These are phyloP conservation scores for Nephrotoma guestfalica DNA, from an alignment of 2,888 invertebrate genomes.

Conservation along the genomic window DNA sequence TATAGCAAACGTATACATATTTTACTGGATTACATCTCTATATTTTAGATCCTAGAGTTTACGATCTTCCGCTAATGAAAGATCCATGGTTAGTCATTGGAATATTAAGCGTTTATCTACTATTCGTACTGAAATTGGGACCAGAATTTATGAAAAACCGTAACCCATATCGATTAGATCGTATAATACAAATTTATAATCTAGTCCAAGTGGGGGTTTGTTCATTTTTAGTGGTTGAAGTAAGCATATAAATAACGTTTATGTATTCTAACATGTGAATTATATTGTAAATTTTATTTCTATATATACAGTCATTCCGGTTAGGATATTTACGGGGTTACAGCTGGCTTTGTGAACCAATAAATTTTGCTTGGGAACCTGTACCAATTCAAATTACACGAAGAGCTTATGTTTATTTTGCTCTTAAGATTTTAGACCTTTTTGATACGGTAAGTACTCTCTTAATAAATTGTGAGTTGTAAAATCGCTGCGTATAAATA, in stretches of 20 bases:
- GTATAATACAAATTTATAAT: slow-evolving; percentile 52
- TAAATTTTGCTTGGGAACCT: slow-evolving; percentile 19
- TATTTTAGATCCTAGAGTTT: slow-evolving; percentile 43
- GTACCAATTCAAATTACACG: slow-evolving; percentile 31
- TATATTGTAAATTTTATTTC: background rate
- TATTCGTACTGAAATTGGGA: slow-evolving; percentile 54
- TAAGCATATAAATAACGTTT: slow-evolving; percentile 22
- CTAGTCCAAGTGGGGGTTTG: slow-evolving; percentile 47
- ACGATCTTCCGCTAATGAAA: slow-evolving; percentile 47
- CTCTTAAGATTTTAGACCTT: slow-evolving; percentile 54
- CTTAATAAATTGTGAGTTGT: background rate
- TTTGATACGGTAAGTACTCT: slow-evolving; percentile 44
- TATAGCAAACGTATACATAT: background rate
- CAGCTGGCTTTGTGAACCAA: slow-evolving; percentile 23
- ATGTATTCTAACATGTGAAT: background rate
- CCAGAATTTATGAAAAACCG: slow-evolving; percentile 56
- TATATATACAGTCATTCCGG: background rate
- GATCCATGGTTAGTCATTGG: slow-evolving; percentile 45
- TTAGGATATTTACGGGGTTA: slow-evolving; percentile 16
- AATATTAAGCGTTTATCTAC: slow-evolving; percentile 45
- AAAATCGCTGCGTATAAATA: background rate
- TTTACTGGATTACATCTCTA: slow-evolving; percentile 1
- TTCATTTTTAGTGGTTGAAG: slow-evolving; percentile 37
- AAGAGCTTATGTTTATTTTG: slow-evolving; percentile 45
- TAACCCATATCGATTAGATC: slow-evolving; percentile 46